Evolutionary conservation across 2,888 invertebrate species (phyloP).

Genomic region (Eledone cirrhosa): DNA sequence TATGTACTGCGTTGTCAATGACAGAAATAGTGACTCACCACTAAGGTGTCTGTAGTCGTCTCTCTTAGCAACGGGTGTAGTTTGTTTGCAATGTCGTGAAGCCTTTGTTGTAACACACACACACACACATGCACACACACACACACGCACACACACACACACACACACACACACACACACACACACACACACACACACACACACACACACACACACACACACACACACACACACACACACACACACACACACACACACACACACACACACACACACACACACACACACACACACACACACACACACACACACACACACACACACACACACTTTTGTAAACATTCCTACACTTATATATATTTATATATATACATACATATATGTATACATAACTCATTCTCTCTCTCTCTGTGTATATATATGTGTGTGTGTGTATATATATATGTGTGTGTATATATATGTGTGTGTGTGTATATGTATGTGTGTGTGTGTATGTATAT

Average conservation of each 20-base stretch:
- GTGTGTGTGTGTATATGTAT: too few relatives aligned
- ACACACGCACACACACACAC: not conserved
- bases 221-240: not conserved
- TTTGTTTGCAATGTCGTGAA: too few relatives aligned
- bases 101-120: not conserved
- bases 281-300: slow-evolving; percentile 15
- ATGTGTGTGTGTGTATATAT: too few relatives aligned
- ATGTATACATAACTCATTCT: too few relatives aligned
- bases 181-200: not conserved
- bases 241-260: not conserved
- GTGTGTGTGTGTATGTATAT: too few relatives aligned
- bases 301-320: slow-evolving; percentile 26
- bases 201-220: not conserved
- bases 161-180: not conserved
- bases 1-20: too few relatives aligned
- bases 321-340: slow-evolving; percentile 3
- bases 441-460: too few relatives aligned
- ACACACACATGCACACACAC: slow-evolving; percentile 27
- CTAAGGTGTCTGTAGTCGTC: too few relatives aligned
- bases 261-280: not conserved
- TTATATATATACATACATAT: too few relatives aligned
- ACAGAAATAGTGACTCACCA: too few relatives aligned
- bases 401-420: too few relatives aligned
- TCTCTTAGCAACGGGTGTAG: too few relatives aligned
- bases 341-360: not conserved